These are phyloP conservation scores for Ammospiza nelsoni DNA, from an alignment of 2,113 vertebrate genomes.

Conservation along the genomic window DNA sequence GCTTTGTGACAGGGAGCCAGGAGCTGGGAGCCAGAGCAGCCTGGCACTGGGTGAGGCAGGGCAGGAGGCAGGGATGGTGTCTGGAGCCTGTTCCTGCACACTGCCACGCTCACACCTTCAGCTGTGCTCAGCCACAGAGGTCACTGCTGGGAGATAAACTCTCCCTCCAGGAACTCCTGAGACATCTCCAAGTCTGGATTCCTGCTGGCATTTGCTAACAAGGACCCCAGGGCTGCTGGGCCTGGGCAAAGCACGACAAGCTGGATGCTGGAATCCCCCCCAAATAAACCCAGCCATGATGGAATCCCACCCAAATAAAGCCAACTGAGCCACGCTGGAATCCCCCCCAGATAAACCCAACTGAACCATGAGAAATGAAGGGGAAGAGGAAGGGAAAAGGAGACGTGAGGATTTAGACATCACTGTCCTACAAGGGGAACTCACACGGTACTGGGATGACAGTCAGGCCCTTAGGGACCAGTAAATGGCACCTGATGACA, in stretches of 20 bases:
- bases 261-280: not conserved
- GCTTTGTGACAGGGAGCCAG: not conserved
- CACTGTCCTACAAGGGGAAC: not conserved
- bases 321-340: not conserved
- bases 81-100: not conserved
- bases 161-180: conserved; percentile 7
- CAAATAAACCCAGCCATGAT: not conserved
- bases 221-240: not conserved
- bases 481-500: not conserved
- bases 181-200: conserved; percentile 10
- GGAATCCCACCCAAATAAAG: no score
- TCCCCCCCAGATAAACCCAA: not conserved
- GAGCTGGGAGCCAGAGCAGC: not conserved
- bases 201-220: not conserved
- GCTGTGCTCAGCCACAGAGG: conserved; percentile 7
- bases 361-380: accelerated
- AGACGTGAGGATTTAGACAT: not conserved
- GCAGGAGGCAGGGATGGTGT: not conserved
- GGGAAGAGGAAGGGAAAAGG: not conserved
- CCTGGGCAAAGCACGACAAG: not conserved
- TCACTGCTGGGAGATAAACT: conserved; percentile 40
- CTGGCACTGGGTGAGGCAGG: not conserved
- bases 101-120: not conserved
- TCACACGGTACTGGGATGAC: not conserved
- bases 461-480: not conserved